These are phyloP conservation scores for Lithosia quadra DNA, from an alignment of 2,888 invertebrate genomes.

Conservation along the genomic window DNA sequence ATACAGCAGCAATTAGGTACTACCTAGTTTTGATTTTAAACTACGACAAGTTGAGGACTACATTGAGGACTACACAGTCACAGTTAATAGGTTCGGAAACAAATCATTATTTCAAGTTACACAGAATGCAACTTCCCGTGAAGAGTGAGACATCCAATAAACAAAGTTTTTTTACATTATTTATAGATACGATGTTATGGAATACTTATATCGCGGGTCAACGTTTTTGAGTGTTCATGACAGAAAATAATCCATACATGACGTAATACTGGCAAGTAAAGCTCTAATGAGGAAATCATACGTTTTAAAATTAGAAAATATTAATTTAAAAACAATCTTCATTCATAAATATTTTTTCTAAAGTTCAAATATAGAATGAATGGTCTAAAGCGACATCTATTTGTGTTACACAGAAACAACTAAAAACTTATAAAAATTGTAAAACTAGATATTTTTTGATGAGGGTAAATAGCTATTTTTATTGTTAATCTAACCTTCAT, in stretches of 20 bases:
- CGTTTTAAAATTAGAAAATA: not conserved
- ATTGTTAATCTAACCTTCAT: not conserved
- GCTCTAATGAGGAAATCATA: not conserved
- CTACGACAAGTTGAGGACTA: slow-evolving; percentile 60
- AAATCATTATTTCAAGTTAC: slow-evolving; percentile 54
- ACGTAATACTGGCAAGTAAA: not conserved
- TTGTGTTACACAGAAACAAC: not conserved
- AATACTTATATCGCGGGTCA: slow-evolving; percentile 60
- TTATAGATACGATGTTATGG: slow-evolving; percentile 8
- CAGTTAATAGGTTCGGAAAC: slow-evolving; percentile 49
- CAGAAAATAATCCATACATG: not conserved
- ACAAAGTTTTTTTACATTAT: slow-evolving; percentile 1
- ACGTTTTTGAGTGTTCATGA: slow-evolving; percentile 8
- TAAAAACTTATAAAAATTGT: too few species aligned
- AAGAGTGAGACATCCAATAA: slow-evolving; percentile 73
- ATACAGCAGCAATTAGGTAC: slow-evolving; percentile 51
- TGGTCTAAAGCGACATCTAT: slow-evolving; percentile 36
- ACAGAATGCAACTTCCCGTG: slow-evolving; percentile 69
- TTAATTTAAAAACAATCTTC: not conserved
- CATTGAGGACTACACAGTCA: slow-evolving; percentile 53
- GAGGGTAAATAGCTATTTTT: slow-evolving; percentile 29
- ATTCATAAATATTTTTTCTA: not conserved
- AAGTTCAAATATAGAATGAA: not conserved
- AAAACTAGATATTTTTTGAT: not conserved
- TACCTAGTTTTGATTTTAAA: slow-evolving; percentile 31